phyloP scores from a whole-genome alignment of 2,888 invertebrate species.

The Habroteleia sp. region DNA sequence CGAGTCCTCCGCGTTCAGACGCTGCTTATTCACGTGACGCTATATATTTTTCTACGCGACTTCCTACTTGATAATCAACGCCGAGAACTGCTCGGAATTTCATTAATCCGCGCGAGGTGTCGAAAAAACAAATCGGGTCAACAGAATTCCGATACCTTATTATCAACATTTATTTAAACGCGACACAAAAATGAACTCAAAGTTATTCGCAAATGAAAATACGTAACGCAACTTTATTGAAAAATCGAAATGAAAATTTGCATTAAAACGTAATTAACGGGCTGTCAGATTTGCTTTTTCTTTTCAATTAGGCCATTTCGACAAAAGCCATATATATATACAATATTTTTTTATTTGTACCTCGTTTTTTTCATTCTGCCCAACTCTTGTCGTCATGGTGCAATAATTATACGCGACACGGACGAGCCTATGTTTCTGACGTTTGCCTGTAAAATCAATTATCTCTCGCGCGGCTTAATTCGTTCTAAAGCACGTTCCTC shows the following conservation, averaged over 20 bases:
- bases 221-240: slow-evolving; percentile 1
- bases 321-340: slow-evolving; percentile 6
- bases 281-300: slow-evolving; percentile 44
- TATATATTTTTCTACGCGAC: slow-evolving; percentile 16
- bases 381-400: slow-evolving; percentile 17
- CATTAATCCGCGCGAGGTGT: slow-evolving; percentile 3
- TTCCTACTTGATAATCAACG: slow-evolving; percentile 5
- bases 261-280: slow-evolving; percentile 47
- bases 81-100: slow-evolving; percentile 3
- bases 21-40: slow-evolving; percentile 9
- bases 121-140: slow-evolving; percentile 14
- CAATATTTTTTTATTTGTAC: too few relatives aligned
- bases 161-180: slow-evolving; percentile 10
- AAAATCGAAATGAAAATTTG: slow-evolving; percentile 27
- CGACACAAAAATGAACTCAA: slow-evolving; percentile 1
- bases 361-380: slow-evolving; percentile 3
- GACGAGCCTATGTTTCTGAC: slow-evolving; percentile 50
- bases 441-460: slow-evolving; percentile 55
- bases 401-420: slow-evolving; percentile 39
- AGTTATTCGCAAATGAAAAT: not conserved
- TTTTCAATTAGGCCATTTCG: slow-evolving; percentile 47
- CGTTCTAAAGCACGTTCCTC: slow-evolving; percentile 36
- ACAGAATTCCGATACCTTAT: slow-evolving; percentile 6
- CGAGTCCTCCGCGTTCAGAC: slow-evolving; percentile 5
- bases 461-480: slow-evolving; percentile 47